Conservation (phyloP, 1,140 invertebrate species). For the Anastrepha obliqua region DNA sequence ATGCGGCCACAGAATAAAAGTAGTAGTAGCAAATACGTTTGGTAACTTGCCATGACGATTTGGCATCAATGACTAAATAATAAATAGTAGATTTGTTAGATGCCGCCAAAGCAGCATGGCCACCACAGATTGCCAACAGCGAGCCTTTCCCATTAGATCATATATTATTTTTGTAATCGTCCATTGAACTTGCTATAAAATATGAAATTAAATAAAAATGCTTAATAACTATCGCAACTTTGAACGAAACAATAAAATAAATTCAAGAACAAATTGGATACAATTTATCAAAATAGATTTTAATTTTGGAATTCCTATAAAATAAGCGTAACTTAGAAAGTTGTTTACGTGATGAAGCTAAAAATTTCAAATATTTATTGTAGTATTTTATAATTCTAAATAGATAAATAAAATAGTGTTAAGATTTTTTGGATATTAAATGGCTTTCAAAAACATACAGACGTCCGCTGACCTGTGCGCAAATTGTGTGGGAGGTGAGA, state of each 20-base stretch:
- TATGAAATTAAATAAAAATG: background rate
- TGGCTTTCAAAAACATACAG: background rate
- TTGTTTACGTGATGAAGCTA: background rate
- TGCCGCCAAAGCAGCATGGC: too few species aligned
- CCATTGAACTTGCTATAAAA: background rate
- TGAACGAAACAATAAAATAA: background rate
- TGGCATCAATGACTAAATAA: too few species aligned
- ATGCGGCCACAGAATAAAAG: too few species aligned
- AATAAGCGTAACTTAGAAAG: background rate
- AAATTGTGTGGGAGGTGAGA: background rate
- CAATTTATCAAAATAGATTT: background rate
- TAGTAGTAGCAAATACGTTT: too few species aligned
- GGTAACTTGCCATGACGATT: too few species aligned
- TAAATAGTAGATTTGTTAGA: too few species aligned
- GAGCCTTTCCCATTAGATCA: too few species aligned
- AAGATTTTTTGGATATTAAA: background rate
- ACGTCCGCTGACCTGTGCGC: background rate
- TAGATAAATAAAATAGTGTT: too few species aligned
- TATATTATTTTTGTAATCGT: too few species aligned
- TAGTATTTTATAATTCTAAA: background rate
- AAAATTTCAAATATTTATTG: background rate
- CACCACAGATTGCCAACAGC: too few species aligned
- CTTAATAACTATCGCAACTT: background rate
- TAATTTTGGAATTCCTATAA: slow-evolving; percentile 23
- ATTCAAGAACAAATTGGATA: background rate